phyloP scores from a whole-genome alignment of 2,888 invertebrate species.

The Hyposoter didymator region DNA sequence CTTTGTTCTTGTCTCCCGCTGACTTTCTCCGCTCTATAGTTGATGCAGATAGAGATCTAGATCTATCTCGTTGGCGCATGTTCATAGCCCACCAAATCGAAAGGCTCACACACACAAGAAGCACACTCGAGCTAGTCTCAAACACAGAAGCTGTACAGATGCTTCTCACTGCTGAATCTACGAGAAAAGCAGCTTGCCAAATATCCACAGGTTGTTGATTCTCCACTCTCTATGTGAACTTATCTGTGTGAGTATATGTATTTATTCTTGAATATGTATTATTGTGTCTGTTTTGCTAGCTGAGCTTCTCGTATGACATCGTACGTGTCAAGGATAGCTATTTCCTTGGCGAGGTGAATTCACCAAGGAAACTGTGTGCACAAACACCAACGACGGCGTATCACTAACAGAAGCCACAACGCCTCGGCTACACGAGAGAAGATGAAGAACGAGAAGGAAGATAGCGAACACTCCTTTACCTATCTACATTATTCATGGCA shows the following conservation, averaged over 20 bases:
- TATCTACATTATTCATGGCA: conserved; percentile 55
- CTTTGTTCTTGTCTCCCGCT: conserved; percentile 29
- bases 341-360: conserved; percentile 41
- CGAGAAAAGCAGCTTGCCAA: conserved; percentile 80
- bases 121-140: conserved; percentile 6
- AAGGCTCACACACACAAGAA: conserved; percentile 7
- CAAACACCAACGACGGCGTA: conserved; percentile 12
- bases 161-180: conserved; percentile 31
- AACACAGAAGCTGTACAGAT: conserved; percentile 20
- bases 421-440: conserved; percentile 29
- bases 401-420: conserved; percentile 37
- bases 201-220: conserved; percentile 83
- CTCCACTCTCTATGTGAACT: conserved; percentile 54
- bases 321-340: conserved; percentile 56
- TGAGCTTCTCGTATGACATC: conserved; percentile 40
- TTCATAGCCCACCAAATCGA: conserved; percentile 22
- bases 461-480: conserved; percentile 50
- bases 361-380: conserved; percentile 14
- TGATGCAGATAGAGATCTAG: conserved; percentile 38
- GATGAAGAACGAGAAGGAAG: conserved; percentile 42
- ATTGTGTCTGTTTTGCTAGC: conserved; percentile 25
- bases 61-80: conserved; percentile 54
- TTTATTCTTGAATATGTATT: conserved; percentile 20
- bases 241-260: not conserved
- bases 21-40: not conserved